phyloP scores from a whole-genome alignment of 2,797 vertebrate species.

The Valencia hispanica region DNA sequence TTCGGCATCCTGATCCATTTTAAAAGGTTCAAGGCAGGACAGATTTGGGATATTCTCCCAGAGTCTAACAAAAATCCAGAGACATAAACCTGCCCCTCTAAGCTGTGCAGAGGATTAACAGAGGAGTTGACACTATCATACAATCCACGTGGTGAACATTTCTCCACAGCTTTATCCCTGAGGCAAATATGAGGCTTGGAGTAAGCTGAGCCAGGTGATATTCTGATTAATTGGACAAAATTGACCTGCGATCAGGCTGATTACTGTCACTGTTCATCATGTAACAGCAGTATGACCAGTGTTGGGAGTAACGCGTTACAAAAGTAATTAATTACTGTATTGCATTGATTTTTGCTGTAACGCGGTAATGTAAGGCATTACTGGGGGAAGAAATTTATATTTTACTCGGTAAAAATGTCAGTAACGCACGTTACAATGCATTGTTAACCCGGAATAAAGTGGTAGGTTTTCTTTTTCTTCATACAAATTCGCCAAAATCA shows the following conservation, averaged over 20 bases:
- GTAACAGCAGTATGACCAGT: conserved; percentile 48
- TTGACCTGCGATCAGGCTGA: conserved; percentile 60
- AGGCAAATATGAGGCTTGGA: conserved; percentile 22
- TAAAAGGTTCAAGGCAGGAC: conserved; percentile 15
- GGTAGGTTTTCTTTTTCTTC: no score
- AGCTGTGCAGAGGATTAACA: conserved; percentile 42
- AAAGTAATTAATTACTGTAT: no score
- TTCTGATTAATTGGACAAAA: conserved; percentile 59
- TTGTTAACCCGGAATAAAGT: no score
- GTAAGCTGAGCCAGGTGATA: conserved; percentile 45
- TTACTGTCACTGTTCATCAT: conserved; percentile 73
- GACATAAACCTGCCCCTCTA: conserved; percentile 8
- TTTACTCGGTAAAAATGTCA: no score
- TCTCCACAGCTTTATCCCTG: conserved; percentile 52
- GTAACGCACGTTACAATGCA: no score
- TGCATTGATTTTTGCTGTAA: no score
- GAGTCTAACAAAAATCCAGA: not conserved
- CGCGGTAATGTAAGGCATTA: no score
- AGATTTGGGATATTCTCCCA: not conserved
- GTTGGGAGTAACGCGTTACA: no score
- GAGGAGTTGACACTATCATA: conserved; percentile 50
- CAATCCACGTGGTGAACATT: conserved; percentile 50
- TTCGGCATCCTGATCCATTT: not conserved
- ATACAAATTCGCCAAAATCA: no score
- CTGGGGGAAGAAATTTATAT: no score